These are phyloP conservation scores for Trachelipus rathkii DNA, from an alignment of 1,140 invertebrate species.

Conservation along the genomic window DNA sequence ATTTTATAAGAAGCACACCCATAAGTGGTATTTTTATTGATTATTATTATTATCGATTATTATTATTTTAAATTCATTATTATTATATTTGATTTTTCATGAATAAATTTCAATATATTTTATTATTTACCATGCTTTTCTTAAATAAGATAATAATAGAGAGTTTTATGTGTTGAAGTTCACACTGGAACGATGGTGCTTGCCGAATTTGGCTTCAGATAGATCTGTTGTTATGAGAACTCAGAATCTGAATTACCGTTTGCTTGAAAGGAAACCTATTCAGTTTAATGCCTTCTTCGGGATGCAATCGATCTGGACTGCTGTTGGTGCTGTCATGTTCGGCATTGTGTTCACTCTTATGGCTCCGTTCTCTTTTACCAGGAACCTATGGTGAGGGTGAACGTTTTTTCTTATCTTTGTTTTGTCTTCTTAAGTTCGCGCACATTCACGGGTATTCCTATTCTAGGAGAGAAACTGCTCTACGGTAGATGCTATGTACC, in stretches of 20 bases:
- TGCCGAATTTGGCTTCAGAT: constrained; percentile 76
- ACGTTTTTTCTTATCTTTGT: too few relatives aligned
- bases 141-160: constrained; percentile 54
- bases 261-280: constrained; percentile 64
- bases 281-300: constrained; percentile 64
- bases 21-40: constrained; percentile 47
- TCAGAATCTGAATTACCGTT: constrained; percentile 67
- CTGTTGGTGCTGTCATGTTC: constrained; percentile 51
- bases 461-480: too few relatives aligned
- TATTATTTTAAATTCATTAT: not conserved
- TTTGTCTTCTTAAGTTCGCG: too few relatives aligned
- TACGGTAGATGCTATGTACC: too few relatives aligned
- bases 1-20: constrained; percentile 60
- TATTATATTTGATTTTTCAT: too few relatives aligned
- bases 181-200: constrained; percentile 64
- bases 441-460: too few relatives aligned
- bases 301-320: constrained; percentile 47
- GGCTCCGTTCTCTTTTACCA: constrained; percentile 61
- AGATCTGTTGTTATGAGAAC: constrained; percentile 69
- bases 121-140: too few relatives aligned
- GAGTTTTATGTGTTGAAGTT: constrained; percentile 61
- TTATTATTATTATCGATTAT: too few relatives aligned
- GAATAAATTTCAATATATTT: too few relatives aligned
- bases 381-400: constrained; percentile 53
- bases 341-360: constrained; percentile 63